Evolutionary conservation across 2,113 vertebrate species (phyloP), one percentile per base, ranked within the genome.

Genomic region (Psammodynastes pulverulentus): DNA sequence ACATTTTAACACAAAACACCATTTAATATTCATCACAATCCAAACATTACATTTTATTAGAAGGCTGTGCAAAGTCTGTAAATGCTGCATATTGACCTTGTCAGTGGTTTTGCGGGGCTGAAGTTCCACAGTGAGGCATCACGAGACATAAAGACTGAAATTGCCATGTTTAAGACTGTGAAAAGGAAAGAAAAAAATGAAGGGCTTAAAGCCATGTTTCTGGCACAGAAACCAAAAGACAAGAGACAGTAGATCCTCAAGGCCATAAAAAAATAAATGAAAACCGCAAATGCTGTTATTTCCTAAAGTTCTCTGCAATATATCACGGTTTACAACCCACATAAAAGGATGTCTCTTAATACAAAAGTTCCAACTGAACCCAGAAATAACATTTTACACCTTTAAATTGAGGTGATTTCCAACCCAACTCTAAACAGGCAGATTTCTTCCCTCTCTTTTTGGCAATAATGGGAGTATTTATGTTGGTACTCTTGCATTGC

Each of bases 1-100:
- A 49, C 17, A 23, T 87, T 91, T 93, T 93, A 96, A 92, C n/a
- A 90, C 92, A 94, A 95, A 93, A 54, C 86, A 93, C 89, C 86
- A 95, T 88, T 93, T 94, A 93, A 93, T 84, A 90, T 89, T 72
- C 91, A 92, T 92, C 21, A 84, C 94, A 94, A 97, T 95, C 89
- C 93, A 94, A 96, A 93, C 0, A 89, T 9, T 29, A 94, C 84
- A 85, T 94, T 94, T 92, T 79, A 86, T 93, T 87, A 67, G 23
- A 88, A 93, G 5, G 93, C 56, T 93, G 93, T 46, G 94, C 43
- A 94, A 92, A 93, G 87, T 39, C 93, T 88, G 92, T 39, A 84
- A 88, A 87, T 93, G 89, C 58, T 91, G 92, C 90, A 93, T 13
- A 88, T 91, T 95, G 85, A 91, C 87, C 90, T 94, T 92, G 87